These are phyloP conservation scores for Leptopilina clavipes DNA, from an alignment of 1,140 invertebrate species.

Conservation along the genomic window DNA sequence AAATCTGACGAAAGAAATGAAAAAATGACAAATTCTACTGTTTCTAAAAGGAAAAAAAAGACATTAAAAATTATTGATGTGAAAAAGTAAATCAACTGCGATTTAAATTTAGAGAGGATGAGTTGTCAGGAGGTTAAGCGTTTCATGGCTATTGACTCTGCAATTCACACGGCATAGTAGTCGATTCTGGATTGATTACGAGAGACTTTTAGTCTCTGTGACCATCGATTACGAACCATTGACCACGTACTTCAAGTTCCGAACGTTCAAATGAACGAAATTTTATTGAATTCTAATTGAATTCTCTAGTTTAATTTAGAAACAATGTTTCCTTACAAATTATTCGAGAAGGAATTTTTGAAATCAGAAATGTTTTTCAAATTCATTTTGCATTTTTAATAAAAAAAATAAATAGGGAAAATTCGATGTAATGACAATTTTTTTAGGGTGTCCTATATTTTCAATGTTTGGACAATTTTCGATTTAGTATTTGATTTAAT, in stretches of 20 bases:
- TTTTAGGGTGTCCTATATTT: too few species aligned
- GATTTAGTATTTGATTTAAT: too few species aligned
- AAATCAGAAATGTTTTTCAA: too few species aligned
- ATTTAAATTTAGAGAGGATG: neutral
- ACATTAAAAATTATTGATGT: too few species aligned
- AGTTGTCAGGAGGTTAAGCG: neutral
- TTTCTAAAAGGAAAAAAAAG: too few species aligned
- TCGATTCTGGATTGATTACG: constrained; percentile 9
- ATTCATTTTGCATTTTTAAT: too few species aligned
- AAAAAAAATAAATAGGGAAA: too few species aligned
- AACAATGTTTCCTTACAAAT: neutral
- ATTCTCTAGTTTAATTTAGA: constrained; percentile 9
- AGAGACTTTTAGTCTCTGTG: constrained; percentile 11
- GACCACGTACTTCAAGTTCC: constrained; percentile 18
- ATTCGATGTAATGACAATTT: too few species aligned
- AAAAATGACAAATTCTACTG: too few species aligned
- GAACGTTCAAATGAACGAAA: constrained; percentile 1
- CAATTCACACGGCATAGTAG: neutral
- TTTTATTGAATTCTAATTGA: constrained; percentile 5
- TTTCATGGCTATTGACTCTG: neutral
- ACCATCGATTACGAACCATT: constrained; percentile 19
- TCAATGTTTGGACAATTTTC: too few species aligned
- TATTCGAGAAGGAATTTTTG: neutral
- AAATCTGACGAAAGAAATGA: too few species aligned
- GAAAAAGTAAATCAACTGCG: neutral